phyloP scores from a whole-genome alignment of 2,888 invertebrate species.

The Idaea dimidiata region DNA sequence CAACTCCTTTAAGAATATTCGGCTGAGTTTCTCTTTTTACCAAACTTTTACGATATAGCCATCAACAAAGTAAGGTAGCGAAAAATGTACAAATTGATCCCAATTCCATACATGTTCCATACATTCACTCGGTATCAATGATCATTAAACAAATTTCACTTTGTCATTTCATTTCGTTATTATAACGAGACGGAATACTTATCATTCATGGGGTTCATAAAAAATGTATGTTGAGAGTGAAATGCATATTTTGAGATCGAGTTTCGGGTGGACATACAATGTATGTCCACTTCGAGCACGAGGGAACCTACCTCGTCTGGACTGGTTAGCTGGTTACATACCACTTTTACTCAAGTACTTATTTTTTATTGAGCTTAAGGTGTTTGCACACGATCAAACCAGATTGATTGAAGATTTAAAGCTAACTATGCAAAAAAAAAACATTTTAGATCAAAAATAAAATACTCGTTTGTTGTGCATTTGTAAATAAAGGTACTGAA shows the following conservation, averaged over 20 bases:
- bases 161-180: slow-evolving; percentile 2
- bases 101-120: neutral
- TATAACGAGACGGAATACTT: slow-evolving; percentile 3
- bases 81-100: neutral
- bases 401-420: too few relatives aligned
- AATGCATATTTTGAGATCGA: slow-evolving; percentile 37
- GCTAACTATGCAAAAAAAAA: too few relatives aligned
- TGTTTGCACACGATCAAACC: neutral
- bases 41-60: neutral
- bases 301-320: slow-evolving; percentile 37
- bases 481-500: too few relatives aligned
- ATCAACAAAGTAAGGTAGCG: neutral
- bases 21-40: neutral
- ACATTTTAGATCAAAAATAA: too few relatives aligned
- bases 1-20: neutral
- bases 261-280: slow-evolving; percentile 37
- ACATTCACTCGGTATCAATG: slow-evolving; percentile 11
- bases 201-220: slow-evolving; percentile 27
- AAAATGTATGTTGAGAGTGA: slow-evolving; percentile 41
- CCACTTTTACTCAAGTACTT: slow-evolving; percentile 35
- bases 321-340: slow-evolving; percentile 35
- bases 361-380: neutral
- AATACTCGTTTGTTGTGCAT: too few relatives aligned
- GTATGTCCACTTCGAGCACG: slow-evolving; percentile 36
- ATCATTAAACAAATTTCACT: slow-evolving; percentile 26